These are phyloP conservation scores for Pollenia labialis DNA, from an alignment of 2,888 invertebrate genomes.

Conservation along the genomic window DNA sequence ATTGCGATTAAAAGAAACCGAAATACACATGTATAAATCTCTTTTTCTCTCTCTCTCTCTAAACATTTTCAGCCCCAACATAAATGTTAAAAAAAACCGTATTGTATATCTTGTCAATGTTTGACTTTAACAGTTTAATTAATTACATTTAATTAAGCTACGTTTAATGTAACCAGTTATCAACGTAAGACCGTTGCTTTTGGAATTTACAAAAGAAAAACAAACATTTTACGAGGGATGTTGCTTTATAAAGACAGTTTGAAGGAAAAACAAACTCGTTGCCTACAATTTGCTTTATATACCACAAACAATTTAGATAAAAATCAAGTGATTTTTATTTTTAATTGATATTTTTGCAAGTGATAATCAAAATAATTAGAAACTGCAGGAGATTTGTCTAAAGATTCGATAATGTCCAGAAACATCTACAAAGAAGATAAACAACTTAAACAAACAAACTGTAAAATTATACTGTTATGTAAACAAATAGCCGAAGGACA, in stretches of 20 bases:
- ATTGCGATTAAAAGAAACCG: conserved; percentile 3
- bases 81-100: not conserved
- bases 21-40: conserved; percentile 31
- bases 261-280: conserved; percentile 22
- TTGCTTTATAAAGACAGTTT: not conserved
- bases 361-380: conserved; percentile 70
- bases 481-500: conserved; percentile 54
- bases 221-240: too few species aligned
- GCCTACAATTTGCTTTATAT: conserved; percentile 51
- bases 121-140: conserved; percentile 66
- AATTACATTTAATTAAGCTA: conserved; percentile 66
- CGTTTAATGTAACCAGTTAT: conserved; percentile 65
- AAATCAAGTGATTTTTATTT: conserved; percentile 61
- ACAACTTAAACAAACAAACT: conserved; percentile 1
- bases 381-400: conserved; percentile 66
- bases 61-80: not conserved
- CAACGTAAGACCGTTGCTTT: conserved; percentile 2
- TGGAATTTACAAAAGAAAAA: too few species aligned
- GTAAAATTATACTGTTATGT: conserved; percentile 53
- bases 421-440: not conserved
- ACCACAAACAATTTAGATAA: conserved; percentile 64
- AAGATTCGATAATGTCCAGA: conserved; percentile 29
- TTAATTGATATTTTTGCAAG: conserved; percentile 71
- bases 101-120: conserved; percentile 49
- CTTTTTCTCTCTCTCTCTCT: not conserved